phyloP scores from a whole-genome alignment of 2,888 invertebrate genomes.

The Caenorhabditis sp. region DNA sequence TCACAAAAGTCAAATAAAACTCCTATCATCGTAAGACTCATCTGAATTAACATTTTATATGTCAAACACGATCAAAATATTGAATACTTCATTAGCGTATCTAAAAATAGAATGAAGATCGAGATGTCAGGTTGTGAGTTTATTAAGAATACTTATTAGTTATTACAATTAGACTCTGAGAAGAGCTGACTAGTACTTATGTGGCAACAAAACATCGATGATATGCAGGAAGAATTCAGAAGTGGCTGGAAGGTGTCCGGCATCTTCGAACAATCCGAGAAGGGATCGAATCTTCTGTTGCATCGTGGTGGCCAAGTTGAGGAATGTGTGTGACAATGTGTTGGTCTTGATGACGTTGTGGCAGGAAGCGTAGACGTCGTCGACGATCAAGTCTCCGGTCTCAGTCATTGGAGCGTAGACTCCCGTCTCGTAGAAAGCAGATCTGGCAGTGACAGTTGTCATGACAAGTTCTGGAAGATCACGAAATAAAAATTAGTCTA shows the following conservation, averaged over 20 bases:
- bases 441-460: slow-evolving; percentile 56
- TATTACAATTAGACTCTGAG: slow-evolving; percentile 23
- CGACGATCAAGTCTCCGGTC: slow-evolving; percentile 77
- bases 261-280: slow-evolving; percentile 59
- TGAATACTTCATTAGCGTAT: slow-evolving; percentile 17
- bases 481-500: background rate
- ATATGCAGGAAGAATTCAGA: slow-evolving; percentile 74
- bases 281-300: slow-evolving; percentile 59
- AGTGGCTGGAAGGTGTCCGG: slow-evolving; percentile 73
- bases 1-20: too few species aligned
- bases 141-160: slow-evolving; percentile 52
- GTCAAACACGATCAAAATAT: slow-evolving; percentile 7
- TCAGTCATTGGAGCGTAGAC: slow-evolving; percentile 80
- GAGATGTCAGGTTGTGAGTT: slow-evolving; percentile 40
- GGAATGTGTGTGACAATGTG: slow-evolving; percentile 76
- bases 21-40: too few species aligned
- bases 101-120: slow-evolving; percentile 39
- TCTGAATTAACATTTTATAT: too few species aligned
- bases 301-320: slow-evolving; percentile 60
- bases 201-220: slow-evolving; percentile 69
- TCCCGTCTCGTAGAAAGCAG: slow-evolving; percentile 69
- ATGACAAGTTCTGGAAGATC: slow-evolving; percentile 58
- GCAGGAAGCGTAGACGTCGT: slow-evolving; percentile 78
- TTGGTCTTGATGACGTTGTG: slow-evolving; percentile 77
- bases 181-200: slow-evolving; percentile 64